Conservation (phyloP, 2,797 vertebrate genomes). For the Sebastes jordani region DNA sequence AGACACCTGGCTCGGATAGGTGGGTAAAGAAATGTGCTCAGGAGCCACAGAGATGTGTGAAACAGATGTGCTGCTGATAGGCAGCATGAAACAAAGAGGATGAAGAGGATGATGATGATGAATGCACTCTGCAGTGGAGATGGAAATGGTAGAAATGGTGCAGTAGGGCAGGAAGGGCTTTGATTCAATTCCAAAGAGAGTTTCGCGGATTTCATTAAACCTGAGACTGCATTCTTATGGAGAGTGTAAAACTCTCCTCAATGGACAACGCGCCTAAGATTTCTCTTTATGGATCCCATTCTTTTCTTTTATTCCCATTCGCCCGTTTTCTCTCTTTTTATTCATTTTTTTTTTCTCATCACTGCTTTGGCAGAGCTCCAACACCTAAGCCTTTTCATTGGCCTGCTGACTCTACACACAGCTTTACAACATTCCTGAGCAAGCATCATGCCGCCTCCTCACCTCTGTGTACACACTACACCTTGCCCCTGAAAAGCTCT, state of each 20-base stretch:
- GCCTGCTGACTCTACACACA: slow-evolving; percentile 67
- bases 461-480: slow-evolving; percentile 59
- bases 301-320: slow-evolving; percentile 41
- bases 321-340: slow-evolving; percentile 8
- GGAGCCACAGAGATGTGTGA: slow-evolving; percentile 19
- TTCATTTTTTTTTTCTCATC: background rate
- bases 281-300: slow-evolving; percentile 38
- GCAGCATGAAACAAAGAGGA: slow-evolving; percentile 27
- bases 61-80: slow-evolving; percentile 49
- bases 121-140: slow-evolving; percentile 28
- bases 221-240: slow-evolving; percentile 16
- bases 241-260: slow-evolving; percentile 37
- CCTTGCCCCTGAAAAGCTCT: slow-evolving; percentile 44
- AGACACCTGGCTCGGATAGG: slow-evolving; percentile 1
- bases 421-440: slow-evolving; percentile 65
- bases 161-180: slow-evolving; percentile 19
- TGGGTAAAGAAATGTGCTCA: slow-evolving; percentile 12
- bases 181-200: slow-evolving; percentile 44
- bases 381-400: slow-evolving; percentile 37
- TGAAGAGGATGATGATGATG: background rate
- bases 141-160: slow-evolving; percentile 34
- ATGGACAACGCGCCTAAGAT: slow-evolving; percentile 17
- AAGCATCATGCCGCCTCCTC: slow-evolving; percentile 37
- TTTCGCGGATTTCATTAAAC: slow-evolving; percentile 42
- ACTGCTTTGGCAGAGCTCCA: slow-evolving; percentile 48